These are phyloP conservation scores for Drosophila biarmipes DNA, from an alignment of 1,140 invertebrate species.

Conservation along the genomic window DNA sequence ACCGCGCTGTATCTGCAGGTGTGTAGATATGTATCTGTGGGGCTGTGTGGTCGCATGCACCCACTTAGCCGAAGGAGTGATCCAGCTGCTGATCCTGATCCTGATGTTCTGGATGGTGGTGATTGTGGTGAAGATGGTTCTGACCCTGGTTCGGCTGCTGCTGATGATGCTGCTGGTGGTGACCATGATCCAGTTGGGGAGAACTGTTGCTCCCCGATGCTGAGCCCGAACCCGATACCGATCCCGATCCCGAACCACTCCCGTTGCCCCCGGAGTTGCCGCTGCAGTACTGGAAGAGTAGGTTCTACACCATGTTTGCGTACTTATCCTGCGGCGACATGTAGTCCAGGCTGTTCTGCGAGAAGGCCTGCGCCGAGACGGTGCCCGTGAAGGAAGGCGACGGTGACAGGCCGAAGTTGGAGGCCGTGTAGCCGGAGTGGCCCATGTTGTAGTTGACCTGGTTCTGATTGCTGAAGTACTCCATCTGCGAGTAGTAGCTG, in stretches of 20 bases:
- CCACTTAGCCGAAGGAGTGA: constrained; percentile 22
- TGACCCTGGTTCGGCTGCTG: constrained; percentile 7
- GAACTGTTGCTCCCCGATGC: constrained; percentile 26
- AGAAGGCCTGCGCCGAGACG: constrained; percentile 82
- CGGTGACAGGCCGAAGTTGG: constrained; percentile 81
- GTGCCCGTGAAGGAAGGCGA: constrained; percentile 80
- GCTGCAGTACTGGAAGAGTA: constrained; percentile 81
- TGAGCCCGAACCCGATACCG: constrained; percentile 7
- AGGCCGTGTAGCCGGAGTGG: constrained; percentile 79
- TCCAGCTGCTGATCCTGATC: constrained; percentile 31
- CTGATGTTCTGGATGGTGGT: constrained; percentile 3
- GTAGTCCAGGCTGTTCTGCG: constrained; percentile 84
- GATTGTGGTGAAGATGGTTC: constrained; percentile 11
- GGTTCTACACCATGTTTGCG: constrained; percentile 85
- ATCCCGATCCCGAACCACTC: not conserved
- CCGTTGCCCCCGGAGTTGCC: constrained; percentile 53
- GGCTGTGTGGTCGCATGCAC: too few species aligned
- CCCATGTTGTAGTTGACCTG: constrained; percentile 84
- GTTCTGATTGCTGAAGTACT: constrained; percentile 87
- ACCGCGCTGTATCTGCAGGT: not conserved
- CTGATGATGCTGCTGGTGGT: constrained; percentile 1
- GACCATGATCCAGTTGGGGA: constrained; percentile 6
- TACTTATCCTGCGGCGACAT: constrained; percentile 84
- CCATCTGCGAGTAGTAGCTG: constrained; percentile 86
- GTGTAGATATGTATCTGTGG: constrained; percentile 54